phyloP scores from a whole-genome alignment of 1,140 invertebrate genomes.

The Scylla paramamosain region DNA sequence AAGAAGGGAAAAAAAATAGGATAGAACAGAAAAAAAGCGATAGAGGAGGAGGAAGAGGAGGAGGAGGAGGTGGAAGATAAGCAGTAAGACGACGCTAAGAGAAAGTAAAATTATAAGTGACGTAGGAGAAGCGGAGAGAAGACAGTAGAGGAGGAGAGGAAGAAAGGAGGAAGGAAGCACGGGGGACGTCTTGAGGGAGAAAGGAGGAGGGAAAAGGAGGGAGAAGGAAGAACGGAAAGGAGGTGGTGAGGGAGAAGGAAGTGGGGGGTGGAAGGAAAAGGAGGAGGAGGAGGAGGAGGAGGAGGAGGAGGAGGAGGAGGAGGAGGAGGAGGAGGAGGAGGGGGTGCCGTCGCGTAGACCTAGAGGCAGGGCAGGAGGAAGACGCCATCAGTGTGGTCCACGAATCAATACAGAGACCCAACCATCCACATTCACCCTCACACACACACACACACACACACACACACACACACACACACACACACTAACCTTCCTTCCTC shows the following conservation, averaged over 20 bases:
- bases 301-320: neutral
- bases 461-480: no score
- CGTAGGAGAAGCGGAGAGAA: neutral
- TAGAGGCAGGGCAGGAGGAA: neutral
- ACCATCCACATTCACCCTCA: neutral
- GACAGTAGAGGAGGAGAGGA: neutral
- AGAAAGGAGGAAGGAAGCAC: neutral
- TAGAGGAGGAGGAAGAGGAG: no score
- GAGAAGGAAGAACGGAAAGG: neutral
- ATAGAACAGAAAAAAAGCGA: no score
- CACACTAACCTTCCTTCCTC: no score
- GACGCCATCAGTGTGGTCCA: slow-evolving; percentile 4
- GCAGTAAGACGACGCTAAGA: no score
- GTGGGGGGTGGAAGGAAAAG: no score
- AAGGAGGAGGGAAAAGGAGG: neutral
- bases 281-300: neutral
- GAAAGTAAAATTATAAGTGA: no score
- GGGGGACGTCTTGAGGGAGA: neutral
- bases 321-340: neutral
- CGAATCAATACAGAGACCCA: neutral
- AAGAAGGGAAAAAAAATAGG: no score
- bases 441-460: no score
- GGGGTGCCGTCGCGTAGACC: neutral
- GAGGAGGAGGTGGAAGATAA: no score
- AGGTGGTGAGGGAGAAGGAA: no score